Evolutionary conservation across 2,113 vertebrate species (phyloP).

Genomic region (Myiopsitta monachus): DNA sequence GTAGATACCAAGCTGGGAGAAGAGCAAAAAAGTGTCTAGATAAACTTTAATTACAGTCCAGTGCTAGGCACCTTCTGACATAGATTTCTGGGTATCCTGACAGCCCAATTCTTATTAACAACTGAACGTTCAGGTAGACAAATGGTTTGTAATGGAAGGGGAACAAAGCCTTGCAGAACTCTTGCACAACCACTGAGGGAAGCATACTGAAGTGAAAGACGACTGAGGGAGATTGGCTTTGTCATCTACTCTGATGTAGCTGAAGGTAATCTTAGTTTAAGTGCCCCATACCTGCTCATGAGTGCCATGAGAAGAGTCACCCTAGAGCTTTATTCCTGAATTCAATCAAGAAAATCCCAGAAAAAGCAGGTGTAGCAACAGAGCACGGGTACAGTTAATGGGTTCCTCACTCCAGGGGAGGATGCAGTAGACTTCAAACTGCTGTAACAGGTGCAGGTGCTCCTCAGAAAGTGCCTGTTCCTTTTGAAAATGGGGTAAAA

Average conservation of each 20-base stretch:
- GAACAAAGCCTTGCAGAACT: not conserved
- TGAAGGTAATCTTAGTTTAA: rapidly evolving
- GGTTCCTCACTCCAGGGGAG: not conserved
- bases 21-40: not conserved
- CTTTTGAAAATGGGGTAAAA: not conserved
- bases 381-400: not conserved
- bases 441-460: not conserved
- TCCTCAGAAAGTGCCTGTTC: not conserved
- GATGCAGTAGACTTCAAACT: rapidly evolving
- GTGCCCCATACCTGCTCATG: not conserved
- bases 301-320: not conserved
- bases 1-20: not conserved
- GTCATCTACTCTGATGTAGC: not conserved
- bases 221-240: not conserved
- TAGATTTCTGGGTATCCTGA: not conserved
- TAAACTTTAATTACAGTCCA: not conserved
- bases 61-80: not conserved
- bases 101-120: not conserved
- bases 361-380: not conserved
- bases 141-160: not conserved
- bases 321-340: not conserved
- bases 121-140: not conserved
- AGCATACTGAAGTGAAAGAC: not conserved
- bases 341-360: not conserved
- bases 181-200: not conserved